Conservation (phyloP, 2,113 vertebrate species). For the human region GRCh38 chr20:61557501-61558000, state of each 20-base stretch:
- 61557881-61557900: not conserved
- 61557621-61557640: not conserved
- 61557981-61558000: not conserved
- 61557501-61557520: not conserved
- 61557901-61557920: not conserved
- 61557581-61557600: not conserved
- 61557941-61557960: constrained; percentile 62
- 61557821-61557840: not conserved
- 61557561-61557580: not conserved
- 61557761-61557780: not conserved
- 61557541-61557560: not conserved
- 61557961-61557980: constrained; percentile 17
- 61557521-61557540: rapidly evolving
- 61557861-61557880: constrained; percentile 28
- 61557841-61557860: rapidly evolving
- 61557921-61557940: not conserved
- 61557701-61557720: rapidly evolving
- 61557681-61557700: not conserved
- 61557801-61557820: not conserved
- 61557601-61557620: not conserved
- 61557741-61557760: not conserved
- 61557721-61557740: not conserved
- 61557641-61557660: not conserved
- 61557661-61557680: rapidly evolving
- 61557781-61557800: not conserved